Evolutionary conservation across 2,888 invertebrate genomes (phyloP).

Genomic region (Agrotis exclamationis): DNA sequence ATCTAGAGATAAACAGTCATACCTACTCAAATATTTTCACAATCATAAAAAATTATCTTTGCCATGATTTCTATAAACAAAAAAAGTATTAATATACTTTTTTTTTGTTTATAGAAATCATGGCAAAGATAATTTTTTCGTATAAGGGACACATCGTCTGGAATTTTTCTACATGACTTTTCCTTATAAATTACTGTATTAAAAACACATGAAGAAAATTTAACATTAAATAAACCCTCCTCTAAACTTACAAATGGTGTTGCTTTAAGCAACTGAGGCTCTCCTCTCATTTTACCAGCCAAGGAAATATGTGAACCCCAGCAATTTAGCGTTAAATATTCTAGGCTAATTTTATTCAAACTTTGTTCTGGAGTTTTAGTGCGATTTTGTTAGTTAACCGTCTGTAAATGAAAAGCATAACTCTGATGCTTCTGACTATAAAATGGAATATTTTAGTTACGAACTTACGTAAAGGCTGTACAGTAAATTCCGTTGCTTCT

Average conservation of each 20-base stretch:
- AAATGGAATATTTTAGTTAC: constrained; percentile 58
- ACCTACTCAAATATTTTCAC: background rate
- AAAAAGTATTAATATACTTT: no score
- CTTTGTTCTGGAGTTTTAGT: constrained; percentile 52
- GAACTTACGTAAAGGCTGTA: constrained; percentile 44
- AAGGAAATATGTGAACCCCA: constrained; percentile 39
- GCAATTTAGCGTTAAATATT: constrained; percentile 44
- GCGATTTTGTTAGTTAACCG: constrained; percentile 55
- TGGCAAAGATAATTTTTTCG: no score
- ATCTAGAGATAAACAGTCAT: background rate
- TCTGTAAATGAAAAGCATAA: constrained; percentile 57
- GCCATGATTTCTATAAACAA: no score
- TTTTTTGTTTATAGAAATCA: no score
- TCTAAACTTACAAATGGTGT: constrained; percentile 37
- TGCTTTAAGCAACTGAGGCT: constrained; percentile 30
- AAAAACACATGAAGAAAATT: constrained; percentile 20
- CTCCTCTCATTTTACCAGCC: constrained; percentile 18
- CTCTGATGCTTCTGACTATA: constrained; percentile 54
- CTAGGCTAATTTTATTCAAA: constrained; percentile 53
- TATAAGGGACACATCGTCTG: background rate
- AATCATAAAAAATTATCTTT: background rate
- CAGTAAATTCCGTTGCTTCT: constrained; percentile 38
- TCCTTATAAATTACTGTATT: background rate
- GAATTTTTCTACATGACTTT: no score
- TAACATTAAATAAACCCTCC: constrained; percentile 12